Conservation (phyloP, 2,113 vertebrate genomes). For the Leucopternis melanops region DNA sequence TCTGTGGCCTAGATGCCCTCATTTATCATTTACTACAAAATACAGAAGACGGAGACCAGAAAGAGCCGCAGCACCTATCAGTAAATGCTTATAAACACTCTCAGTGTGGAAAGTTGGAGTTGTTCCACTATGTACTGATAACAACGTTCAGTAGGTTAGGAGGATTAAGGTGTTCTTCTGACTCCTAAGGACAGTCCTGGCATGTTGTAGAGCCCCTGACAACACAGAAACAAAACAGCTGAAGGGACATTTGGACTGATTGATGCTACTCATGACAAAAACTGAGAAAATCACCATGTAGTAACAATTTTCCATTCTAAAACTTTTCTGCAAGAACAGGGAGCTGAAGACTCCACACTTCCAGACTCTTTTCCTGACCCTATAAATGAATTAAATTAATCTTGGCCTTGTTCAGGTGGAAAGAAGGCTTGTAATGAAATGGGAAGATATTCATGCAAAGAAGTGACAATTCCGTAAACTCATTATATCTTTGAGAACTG, state of each 20-base stretch:
- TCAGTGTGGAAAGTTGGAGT: not conserved
- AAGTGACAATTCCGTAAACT: not conserved
- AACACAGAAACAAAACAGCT: not conserved
- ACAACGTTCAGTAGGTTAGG: not conserved
- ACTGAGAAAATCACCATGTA: not conserved
- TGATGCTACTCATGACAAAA: not conserved
- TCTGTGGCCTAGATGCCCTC: no score
- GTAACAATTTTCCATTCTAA: not conserved
- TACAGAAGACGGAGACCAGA: not conserved
- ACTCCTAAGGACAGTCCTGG: not conserved
- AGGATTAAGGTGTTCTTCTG: not conserved
- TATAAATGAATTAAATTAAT: not conserved
- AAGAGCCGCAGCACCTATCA: not conserved
- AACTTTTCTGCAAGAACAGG: not conserved
- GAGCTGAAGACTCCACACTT: not conserved
- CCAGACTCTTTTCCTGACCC: not conserved
- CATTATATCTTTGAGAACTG: not conserved
- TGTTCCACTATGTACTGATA: not conserved
- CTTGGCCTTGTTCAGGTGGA: not conserved
- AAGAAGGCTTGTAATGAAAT: not conserved
- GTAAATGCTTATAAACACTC: not conserved
- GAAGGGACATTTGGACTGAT: not conserved
- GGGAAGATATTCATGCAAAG: not conserved
- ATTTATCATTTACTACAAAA: not conserved
- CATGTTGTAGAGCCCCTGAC: not conserved